A percentile compares a stretch with the other conserved stretches of the same genome.
These are phyloP conservation scores for Phorcus lineatus DNA, from an alignment of 2,888 invertebrate species.

Conservation along the genomic window DNA sequence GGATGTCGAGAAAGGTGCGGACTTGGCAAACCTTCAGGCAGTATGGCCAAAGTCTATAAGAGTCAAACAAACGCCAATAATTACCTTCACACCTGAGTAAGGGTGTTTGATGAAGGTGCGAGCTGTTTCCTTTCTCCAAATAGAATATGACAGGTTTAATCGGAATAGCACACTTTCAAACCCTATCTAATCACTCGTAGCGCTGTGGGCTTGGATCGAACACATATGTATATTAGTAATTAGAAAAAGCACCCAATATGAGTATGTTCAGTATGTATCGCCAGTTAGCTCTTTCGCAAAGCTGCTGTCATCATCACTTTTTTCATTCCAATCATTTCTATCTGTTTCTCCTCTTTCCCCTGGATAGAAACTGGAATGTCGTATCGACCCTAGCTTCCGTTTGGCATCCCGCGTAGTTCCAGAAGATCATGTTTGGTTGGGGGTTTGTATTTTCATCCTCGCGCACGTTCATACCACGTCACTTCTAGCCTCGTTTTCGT, in stretches of 20 bases:
- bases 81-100: constrained; percentile 9
- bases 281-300: too few species aligned
- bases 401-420: constrained; percentile 12
- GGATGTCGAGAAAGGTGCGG: neutral
- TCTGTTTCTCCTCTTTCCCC: constrained; percentile 2
- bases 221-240: too few species aligned
- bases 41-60: neutral
- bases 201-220: too few species aligned
- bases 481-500: neutral
- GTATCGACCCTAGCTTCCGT: constrained; percentile 7
- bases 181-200: neutral
- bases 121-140: neutral
- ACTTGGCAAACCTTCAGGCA: neutral
- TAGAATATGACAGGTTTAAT: constrained; percentile 18
- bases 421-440: constrained; percentile 21
- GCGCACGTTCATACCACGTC: neutral
- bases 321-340: constrained; percentile 14
- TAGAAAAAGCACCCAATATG: too few species aligned
- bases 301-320: too few species aligned
- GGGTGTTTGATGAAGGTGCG: constrained; percentile 2
- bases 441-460: constrained; percentile 23
- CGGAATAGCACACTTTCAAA: constrained; percentile 1
- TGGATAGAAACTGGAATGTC: constrained; percentile 1
- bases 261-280: too few species aligned
- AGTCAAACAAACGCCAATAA: constrained; percentile 1